Conservation (phyloP, 2,797 vertebrate species). For the Paedocypris micromegethes region DNA sequence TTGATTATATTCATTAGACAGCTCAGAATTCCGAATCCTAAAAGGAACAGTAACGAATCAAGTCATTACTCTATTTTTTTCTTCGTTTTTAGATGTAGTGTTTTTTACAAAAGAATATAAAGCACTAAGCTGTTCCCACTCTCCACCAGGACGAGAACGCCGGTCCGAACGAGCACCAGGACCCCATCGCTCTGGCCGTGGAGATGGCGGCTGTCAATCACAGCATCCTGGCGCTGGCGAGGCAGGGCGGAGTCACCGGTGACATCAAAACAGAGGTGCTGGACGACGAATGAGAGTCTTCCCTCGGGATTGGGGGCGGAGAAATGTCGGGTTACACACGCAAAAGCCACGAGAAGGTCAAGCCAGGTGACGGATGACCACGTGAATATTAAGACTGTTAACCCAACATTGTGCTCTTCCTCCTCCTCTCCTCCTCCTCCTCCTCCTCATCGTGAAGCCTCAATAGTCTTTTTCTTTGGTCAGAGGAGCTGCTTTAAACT, state of each 20-base stretch:
- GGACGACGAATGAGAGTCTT: constrained; percentile 83
- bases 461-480: constrained; percentile 21
- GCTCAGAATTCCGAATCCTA: no score
- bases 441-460: constrained; percentile 64
- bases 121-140: constrained; percentile 22
- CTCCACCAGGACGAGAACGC: constrained; percentile 83
- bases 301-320: constrained; percentile 15
- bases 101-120: no score
- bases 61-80: no score
- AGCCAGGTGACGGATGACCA: constrained; percentile 64
- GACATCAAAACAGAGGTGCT: constrained; percentile 96
- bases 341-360: constrained; percentile 48
- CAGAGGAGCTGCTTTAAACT: constrained; percentile 6
- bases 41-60: no score
- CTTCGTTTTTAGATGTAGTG: no score
- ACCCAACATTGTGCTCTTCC: constrained; percentile 44
- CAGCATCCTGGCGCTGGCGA: constrained; percentile 79
- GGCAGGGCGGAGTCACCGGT: constrained; percentile 69
- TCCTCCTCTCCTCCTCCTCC: constrained; percentile 50
- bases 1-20: no score
- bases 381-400: constrained; percentile 47
- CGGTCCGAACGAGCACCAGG: constrained; percentile 86
- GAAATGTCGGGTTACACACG: constrained; percentile 59
- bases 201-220: constrained; percentile 87
- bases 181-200: constrained; percentile 81